Base-by-base conservation (phyloP, 2,113 vertebrate genomes). In the Notothenia coriiceps region DNA sequence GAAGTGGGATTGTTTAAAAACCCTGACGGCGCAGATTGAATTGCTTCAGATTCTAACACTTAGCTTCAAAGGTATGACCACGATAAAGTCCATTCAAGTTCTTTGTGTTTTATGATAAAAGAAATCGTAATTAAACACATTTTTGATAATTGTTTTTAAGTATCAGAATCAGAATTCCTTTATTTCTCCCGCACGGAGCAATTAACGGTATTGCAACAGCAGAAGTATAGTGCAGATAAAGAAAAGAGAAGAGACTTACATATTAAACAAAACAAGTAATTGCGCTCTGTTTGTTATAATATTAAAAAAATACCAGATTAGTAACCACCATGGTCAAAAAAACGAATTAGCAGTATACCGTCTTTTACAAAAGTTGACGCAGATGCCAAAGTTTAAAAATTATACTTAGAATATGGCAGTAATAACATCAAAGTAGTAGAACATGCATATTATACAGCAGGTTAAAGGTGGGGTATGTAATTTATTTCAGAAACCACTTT, bases 1-100 rank as follows among this genome's bases (percentile, higher is more conserved):
- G 85, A 88, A 89, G 78, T 78, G 43, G 54, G 64, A 20, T 71
- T n/a, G n/a, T n/a, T 77, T 57, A 46, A 76, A 77, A 64, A 18
- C 29, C 47, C 68, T 44, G 51, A 81, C 54, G 61, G n/a, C 57
- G 60, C 70, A 65, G 51, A 70, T 70, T 7, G 6, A 9, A 69
- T 11, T 20, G 8, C 18, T n/a, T 40, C 47, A 66, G 13, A 25
- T 4, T 20, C 9, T 51, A 20, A 7, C 44, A 44, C 14, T 11
- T 9, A 2, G n/a, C 18, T 35, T 44, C 18, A 4, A 4, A 50
- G 17, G 13, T 59, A 40, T 7, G 13, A 22, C 29, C 10, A 15
- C 29, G 8, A 15, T 9, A 7, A 49, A 54, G 29, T 54, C 40
- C 6, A 2, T 57, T 15, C n/a, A 6, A 64, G 6, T 13, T 35